Base-by-base conservation (phyloP, 2,888 invertebrate genomes). In the Muschampia plurimacula region DNA sequence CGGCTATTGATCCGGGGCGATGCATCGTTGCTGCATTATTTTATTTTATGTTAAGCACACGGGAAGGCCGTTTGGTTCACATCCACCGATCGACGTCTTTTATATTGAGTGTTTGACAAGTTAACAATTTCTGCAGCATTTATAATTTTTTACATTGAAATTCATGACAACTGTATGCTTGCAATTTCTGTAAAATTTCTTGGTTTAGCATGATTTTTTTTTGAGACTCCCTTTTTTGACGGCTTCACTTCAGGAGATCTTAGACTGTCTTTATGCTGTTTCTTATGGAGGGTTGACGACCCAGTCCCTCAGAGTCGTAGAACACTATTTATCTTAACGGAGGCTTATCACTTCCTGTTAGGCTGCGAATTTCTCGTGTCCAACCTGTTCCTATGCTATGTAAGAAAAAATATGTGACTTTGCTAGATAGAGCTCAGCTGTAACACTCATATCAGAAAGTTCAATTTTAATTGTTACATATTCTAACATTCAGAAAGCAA, bases 341-440 rank as follows among this genome's bases (percentile, higher is more conserved):
- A 69, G 81, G 79, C 81, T 82, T 82, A 83, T 85, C 82, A 84
- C 86, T 89, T 89, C 88, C 87, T 80, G 84, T 78, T 82, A 82
- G 84, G 82, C 85, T 82, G 86, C 83, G 81, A 86, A 88, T 91
- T 91, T 91, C 90, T 91, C 87, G 88, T 81, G 83, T 79, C 74
- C 81, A 89, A 91, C 91, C 87, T 87, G 89, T 89, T 88, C 83
- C 84, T 80, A 80, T 81, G 76, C 73, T 77, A 82, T 77, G 77
- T 74, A 77, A 69, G 82, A 86, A 87, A 89, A 89, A 86, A 75
- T 72, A 77, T 72, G 75, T 78, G 76, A 82, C 80, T 75, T 77
- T 78, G 79, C 72, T 74, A 77, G 72, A 57, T 78, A 71, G 88
- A 83, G 82, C 79, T 83, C 79, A 80, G 85, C 87, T 85, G 74